phyloP scores from a whole-genome alignment of 2,113 vertebrate genomes.

The Poicephalus gulielmi region DNA sequence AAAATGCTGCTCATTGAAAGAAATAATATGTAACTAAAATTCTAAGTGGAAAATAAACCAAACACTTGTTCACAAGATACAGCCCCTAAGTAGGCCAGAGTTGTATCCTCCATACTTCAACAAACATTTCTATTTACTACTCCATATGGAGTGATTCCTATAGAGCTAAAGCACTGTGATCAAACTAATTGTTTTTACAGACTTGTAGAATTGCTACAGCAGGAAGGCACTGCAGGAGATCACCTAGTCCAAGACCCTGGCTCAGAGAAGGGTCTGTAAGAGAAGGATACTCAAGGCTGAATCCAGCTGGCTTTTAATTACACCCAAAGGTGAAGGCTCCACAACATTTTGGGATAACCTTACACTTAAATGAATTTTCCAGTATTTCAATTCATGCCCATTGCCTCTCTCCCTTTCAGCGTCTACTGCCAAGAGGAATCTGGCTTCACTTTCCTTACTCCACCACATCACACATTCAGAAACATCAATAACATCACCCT shows the following conservation, averaged over 20 bases:
- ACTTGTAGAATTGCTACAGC: background rate
- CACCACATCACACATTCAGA: background rate
- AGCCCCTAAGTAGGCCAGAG: background rate
- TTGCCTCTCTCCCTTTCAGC: background rate
- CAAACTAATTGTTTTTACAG: background rate
- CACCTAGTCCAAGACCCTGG: background rate
- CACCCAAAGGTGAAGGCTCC: background rate
- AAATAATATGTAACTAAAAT: background rate
- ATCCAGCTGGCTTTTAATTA: background rate
- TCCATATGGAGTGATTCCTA: background rate
- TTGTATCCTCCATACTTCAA: background rate
- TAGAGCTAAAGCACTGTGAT: background rate
- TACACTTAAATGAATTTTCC: background rate
- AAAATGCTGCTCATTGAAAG: slow-evolving; percentile 1
- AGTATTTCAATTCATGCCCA: background rate
- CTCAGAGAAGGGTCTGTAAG: background rate
- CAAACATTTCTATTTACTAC: background rate
- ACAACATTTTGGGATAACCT: background rate
- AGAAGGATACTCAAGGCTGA: background rate
- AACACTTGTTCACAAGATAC: background rate
- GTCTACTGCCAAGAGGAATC: background rate
- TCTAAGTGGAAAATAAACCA: slow-evolving; percentile 19
- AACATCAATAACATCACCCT: background rate
- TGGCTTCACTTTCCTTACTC: background rate
- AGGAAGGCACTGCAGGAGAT: background rate